Base-by-base conservation (phyloP, 2,888 invertebrate genomes). In the Ypsolopha scabrella region DNA sequence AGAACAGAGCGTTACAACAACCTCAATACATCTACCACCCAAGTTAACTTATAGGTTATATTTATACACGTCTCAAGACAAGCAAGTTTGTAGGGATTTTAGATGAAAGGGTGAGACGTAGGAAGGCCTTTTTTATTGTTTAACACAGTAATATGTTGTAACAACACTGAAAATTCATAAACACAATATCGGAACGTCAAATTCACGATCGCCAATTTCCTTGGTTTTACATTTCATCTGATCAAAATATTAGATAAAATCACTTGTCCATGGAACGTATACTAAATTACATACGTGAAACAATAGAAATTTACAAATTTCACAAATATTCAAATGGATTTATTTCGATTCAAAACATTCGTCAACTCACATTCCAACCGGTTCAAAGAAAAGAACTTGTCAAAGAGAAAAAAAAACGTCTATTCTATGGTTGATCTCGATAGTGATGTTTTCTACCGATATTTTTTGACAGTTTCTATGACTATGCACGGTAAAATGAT, bases 321-420 rank as follows among this genome's bases (percentile, higher is more conserved):
- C 55, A 57, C 54, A 55, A 55, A 57, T 67, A 82, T 82, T 73
- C 55, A 58, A 64, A 64, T 64, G 72, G 82, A 85, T 83, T 80
- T 78, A 73, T 72, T 76, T 75, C 58, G 57, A 60, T 61, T 57
- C 58, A 70, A 72, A 70, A 70, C 64, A 74, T 69, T 63, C 72
- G 11, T 67, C 74, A 74, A 86, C 85, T 86, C 80, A 86, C 86
- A 78, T 79, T 80, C 67, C 65, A 75, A 79, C 80, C 82, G 82
- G 79, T 70, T 76, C 75, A 75, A 80, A 79, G 73, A 82, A 83
- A 83, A 80, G 80, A 75, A 75, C 55, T 77, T 75, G 61, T 64
- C 61, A 65, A 51, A 61, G 61, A 62, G 24, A 50, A 36, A 43
- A 41, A 49, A 53, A 50, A 52, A 58, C 51, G 53, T 8, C 4